Evolutionary conservation across 2,888 invertebrate genomes (phyloP), one percentile per base, ranked within the genome.

Genomic region (Caenorhabditis sinica): DNA sequence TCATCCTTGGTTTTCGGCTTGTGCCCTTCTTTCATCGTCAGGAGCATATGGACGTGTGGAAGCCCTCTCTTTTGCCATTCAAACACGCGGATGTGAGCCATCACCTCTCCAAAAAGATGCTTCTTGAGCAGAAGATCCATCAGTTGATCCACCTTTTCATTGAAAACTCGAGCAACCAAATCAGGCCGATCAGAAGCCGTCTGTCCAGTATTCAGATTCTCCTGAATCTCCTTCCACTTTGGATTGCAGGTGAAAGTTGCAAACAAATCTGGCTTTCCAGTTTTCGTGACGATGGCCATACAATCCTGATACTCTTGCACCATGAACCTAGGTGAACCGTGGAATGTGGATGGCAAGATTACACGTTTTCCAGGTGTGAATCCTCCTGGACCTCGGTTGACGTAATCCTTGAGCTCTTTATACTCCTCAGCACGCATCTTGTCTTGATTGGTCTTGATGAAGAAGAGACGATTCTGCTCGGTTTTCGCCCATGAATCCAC

Each of bases 251-350:
- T 94, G 92, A 86, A 30, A n/a, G 60, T 60, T 1, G n/a, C 1
- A 28, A 60, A 60, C 8, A 60, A n/a, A n/a, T n/a, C n/a, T n/a
- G n/a, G n/a, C n/a, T n/a, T n/a, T n/a, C n/a, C n/a, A n/a, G n/a
- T n/a, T 30, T 79, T 56, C 2, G 88, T 80, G 17, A 92, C 90
- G 60, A 89, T 88, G 17, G 87, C 45, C 88, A 92, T 89, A 0
- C 90, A 89, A 83, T 84, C 61, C 20, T 74, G 74, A 40, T 79
- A 85, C 13, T 85, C 72, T 69, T 89, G 86, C 9, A 74, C 40
- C 91, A 92, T 91, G 33, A 93, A 90, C 15, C 93, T 84, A 65
- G 93, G 93, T 20, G 93, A 89, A 20, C 93, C 93, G 6, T 82
- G 89, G 65, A 86, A 90, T 13, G 82, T 74, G 20, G 90, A 77